Evolutionary conservation across 2,113 vertebrate species (phyloP).

Genomic region (Fregetta grallaria): DNA sequence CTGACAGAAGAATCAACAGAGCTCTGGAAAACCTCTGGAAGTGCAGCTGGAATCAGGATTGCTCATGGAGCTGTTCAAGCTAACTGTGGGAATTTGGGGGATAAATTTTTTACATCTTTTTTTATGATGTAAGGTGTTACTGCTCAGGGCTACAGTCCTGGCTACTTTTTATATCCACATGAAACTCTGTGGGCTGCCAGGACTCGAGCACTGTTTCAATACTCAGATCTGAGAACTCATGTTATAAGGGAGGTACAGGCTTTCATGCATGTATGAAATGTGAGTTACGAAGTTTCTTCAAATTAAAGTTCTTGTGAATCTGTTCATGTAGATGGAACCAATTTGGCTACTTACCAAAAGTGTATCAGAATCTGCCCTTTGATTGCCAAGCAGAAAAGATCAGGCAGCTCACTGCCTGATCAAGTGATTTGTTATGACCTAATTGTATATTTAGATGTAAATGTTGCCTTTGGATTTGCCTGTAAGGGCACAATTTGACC

Average conservation of each 20-base stretch:
- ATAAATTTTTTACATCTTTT: neutral
- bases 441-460: slow-evolving; percentile 29
- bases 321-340: neutral
- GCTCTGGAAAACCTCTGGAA: slow-evolving; percentile 5
- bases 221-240: neutral
- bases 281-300: neutral
- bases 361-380: slow-evolving; percentile 25
- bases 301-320: neutral
- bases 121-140: neutral
- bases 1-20: neutral
- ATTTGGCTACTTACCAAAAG: neutral
- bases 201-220: neutral
- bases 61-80: neutral
- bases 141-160: neutral
- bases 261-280: neutral
- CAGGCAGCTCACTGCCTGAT: neutral
- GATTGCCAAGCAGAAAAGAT: slow-evolving; percentile 8
- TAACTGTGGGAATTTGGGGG: neutral
- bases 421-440: slow-evolving; percentile 11
- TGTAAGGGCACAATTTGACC: neutral
- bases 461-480: slow-evolving; percentile 15
- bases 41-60: neutral
- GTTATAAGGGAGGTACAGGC: neutral
- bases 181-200: slow-evolving; percentile 5
- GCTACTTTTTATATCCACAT: neutral